Percentiles rank a stretch among this genome's conserved stretches.
Evolutionary conservation across 2,113 vertebrate genomes (phyloP).

Genomic region (Aptenodytes forsteri): DNA sequence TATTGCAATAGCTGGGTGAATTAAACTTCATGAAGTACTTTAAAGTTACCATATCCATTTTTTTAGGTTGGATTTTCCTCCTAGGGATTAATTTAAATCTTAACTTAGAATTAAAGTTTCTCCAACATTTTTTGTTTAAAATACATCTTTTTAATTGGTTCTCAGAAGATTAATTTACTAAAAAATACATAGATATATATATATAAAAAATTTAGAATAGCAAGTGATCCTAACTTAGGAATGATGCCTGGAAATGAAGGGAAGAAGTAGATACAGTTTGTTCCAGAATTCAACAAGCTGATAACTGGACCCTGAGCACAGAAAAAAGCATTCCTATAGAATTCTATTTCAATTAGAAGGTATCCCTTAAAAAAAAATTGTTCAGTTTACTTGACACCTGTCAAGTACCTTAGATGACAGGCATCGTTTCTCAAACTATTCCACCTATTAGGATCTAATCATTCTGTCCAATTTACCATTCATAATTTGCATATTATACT

Average conservation of each 20-base stretch:
- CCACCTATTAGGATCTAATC: constrained; percentile 51
- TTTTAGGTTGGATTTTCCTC: not conserved
- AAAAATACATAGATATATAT: not conserved
- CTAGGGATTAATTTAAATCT: not conserved
- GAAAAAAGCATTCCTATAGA: not conserved
- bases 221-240: not conserved
- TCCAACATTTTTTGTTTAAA: not conserved
- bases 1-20: not conserved
- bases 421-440: constrained; percentile 38
- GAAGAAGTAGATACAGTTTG: not conserved
- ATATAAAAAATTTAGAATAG: not conserved
- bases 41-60: not conserved
- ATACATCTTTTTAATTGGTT: not conserved
- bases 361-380: constrained; percentile 12
- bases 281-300: not conserved
- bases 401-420: constrained; percentile 57
- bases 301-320: not conserved
- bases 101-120: not conserved
- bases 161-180: not conserved
- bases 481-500: constrained; percentile 60
- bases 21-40: not conserved
- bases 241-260: not conserved
- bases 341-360: constrained; percentile 28
- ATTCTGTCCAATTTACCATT: constrained; percentile 66
- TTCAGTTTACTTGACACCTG: constrained; percentile 46